Conservation (phyloP, 2,797 vertebrate species). For the Enteromius argenteus region DNA sequence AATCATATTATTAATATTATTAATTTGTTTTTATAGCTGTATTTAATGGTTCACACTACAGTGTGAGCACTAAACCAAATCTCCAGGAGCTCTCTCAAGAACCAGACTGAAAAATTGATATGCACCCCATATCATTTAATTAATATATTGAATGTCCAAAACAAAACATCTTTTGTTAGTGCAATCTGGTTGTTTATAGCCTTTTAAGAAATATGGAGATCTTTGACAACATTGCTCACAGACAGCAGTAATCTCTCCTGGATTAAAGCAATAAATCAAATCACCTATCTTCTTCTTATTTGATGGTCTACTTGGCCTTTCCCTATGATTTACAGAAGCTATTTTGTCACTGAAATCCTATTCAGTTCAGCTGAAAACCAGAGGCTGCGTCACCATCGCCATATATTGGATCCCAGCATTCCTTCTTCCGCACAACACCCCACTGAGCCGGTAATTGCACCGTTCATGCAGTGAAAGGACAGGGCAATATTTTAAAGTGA, state of each 20-base stretch:
- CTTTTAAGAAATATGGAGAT: slow-evolving; percentile 15
- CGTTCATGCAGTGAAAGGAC: slow-evolving; percentile 72
- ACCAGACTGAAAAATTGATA: neutral
- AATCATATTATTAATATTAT: no score
- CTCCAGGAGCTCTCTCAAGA: neutral
- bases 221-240: neutral
- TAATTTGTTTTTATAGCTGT: no score
- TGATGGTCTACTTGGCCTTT: slow-evolving; percentile 47
- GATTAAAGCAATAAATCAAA: slow-evolving; percentile 35
- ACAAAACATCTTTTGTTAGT: neutral
- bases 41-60: no score
- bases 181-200: neutral
- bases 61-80: neutral
- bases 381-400: slow-evolving; percentile 23
- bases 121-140: neutral
- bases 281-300: slow-evolving; percentile 11
- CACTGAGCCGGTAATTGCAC: slow-evolving; percentile 75
- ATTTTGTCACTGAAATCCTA: slow-evolving; percentile 41
- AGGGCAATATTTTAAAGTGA: slow-evolving; percentile 64
- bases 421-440: slow-evolving; percentile 64
- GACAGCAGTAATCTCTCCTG: neutral
- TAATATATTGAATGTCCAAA: neutral
- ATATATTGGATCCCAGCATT: slow-evolving; percentile 54
- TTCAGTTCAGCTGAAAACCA: slow-evolving; percentile 34
- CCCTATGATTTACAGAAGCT: slow-evolving; percentile 46